phyloP scores from a whole-genome alignment of 2,888 invertebrate species.

The Drosophila pegasa region DNA sequence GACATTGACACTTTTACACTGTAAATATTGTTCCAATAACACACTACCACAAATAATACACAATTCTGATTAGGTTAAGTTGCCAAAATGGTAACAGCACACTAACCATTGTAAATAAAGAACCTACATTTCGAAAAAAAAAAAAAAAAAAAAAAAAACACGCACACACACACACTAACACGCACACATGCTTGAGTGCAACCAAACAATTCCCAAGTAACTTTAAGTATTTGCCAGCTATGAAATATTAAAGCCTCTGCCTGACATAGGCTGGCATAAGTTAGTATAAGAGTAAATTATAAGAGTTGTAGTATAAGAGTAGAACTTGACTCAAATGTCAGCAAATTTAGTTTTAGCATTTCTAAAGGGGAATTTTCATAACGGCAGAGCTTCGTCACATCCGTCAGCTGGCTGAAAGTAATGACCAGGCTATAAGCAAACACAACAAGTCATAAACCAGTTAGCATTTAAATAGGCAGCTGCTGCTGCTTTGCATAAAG shows the following conservation, averaged over 20 bases:
- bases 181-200: slow-evolving; percentile 27
- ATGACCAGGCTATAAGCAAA: slow-evolving; percentile 10
- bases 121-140: too few species aligned
- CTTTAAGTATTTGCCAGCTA: background rate
- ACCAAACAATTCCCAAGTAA: background rate
- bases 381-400: background rate
- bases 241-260: background rate
- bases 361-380: background rate
- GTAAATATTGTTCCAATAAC: too few species aligned
- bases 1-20: too few species aligned
- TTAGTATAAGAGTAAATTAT: slow-evolving; percentile 5
- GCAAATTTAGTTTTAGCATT: background rate
- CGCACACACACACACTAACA: background rate
- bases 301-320: background rate
- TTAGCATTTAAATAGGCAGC: slow-evolving; percentile 22
- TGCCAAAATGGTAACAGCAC: too few species aligned
- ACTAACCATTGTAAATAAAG: too few species aligned
- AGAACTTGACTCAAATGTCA: background rate
- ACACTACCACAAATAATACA: too few species aligned
- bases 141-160: too few species aligned
- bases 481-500: slow-evolving; percentile 21
- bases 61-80: too few species aligned
- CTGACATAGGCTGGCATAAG: background rate
- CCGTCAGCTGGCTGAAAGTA: background rate
- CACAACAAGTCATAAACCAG: slow-evolving; percentile 15